These are phyloP conservation scores for Clarias macrocephalus DNA, from an alignment of 2,113 vertebrate genomes.

Conservation along the genomic window DNA sequence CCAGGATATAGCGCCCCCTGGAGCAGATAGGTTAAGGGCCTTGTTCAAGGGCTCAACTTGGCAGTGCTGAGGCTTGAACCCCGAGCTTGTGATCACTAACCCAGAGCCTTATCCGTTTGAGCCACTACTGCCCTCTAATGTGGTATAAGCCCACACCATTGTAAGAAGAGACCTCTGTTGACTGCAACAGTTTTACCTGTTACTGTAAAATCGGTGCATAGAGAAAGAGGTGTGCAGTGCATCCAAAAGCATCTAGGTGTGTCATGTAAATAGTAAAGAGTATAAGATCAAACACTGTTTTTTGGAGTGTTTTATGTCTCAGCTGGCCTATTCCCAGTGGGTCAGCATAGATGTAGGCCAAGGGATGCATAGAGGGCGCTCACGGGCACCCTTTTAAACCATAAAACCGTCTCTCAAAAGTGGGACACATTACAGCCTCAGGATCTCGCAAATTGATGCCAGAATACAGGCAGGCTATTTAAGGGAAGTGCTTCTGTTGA, in stretches of 20 bases:
- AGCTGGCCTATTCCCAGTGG: background rate
- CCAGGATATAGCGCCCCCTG: too few species aligned
- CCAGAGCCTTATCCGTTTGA: too few species aligned
- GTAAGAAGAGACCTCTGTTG: background rate
- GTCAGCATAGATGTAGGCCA: background rate
- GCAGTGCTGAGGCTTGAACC: too few species aligned
- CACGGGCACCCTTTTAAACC: background rate
- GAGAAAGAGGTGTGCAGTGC: background rate
- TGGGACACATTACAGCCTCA: conserved; percentile 18
- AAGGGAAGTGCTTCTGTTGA: background rate
- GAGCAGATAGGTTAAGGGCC: too few species aligned
- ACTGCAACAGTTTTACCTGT: background rate
- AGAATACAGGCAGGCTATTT: background rate
- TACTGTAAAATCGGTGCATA: background rate
- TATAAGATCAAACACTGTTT: background rate
- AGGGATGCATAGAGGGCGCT: background rate
- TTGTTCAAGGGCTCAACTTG: too few species aligned
- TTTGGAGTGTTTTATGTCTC: background rate
- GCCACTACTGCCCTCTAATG: too few species aligned
- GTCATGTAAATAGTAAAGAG: background rate
- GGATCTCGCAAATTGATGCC: background rate
- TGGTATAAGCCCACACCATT: background rate
- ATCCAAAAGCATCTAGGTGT: too few species aligned
- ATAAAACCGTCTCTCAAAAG: background rate
- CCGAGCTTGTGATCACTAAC: too few species aligned